These are phyloP conservation scores for Macrotrachela quadricornifera DNA, from an alignment of 1,140 invertebrate genomes.

Conservation along the genomic window DNA sequence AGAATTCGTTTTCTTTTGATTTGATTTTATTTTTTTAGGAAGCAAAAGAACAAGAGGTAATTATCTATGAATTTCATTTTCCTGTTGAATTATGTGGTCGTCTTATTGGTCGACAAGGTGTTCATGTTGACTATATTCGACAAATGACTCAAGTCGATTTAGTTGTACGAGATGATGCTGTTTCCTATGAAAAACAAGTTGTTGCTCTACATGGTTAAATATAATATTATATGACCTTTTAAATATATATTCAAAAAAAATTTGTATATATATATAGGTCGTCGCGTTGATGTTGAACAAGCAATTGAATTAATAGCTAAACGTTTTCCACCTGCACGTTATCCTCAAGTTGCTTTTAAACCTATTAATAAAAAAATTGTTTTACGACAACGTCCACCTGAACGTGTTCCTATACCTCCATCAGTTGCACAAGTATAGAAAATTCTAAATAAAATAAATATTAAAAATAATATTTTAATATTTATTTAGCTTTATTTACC, in stretches of 20 bases:
- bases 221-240: too few relatives aligned
- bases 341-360: slow-evolving; percentile 39
- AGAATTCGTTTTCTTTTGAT: too few relatives aligned
- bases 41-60: neutral
- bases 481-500: too few relatives aligned
- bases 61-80: slow-evolving; percentile 52
- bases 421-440: too few relatives aligned
- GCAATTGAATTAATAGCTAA: slow-evolving; percentile 59
- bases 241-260: too few relatives aligned
- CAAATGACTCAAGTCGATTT: slow-evolving; percentile 51
- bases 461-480: too few relatives aligned
- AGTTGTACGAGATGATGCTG: slow-evolving; percentile 49
- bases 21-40: too few relatives aligned
- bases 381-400: neutral
- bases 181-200: slow-evolving; percentile 47
- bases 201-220: slow-evolving; percentile 31
- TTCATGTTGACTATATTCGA: slow-evolving; percentile 57
- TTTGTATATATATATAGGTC: slow-evolving; percentile 25
- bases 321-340: slow-evolving; percentile 54
- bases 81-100: slow-evolving; percentile 51
- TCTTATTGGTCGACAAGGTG: slow-evolving; percentile 60
- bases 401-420: neutral
- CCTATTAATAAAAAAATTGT: slow-evolving; percentile 3
- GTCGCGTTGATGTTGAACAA: slow-evolving; percentile 46
- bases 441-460: too few relatives aligned